phyloP scores from a whole-genome alignment of 2,888 invertebrate species.

The Ceramica pisi region DNA sequence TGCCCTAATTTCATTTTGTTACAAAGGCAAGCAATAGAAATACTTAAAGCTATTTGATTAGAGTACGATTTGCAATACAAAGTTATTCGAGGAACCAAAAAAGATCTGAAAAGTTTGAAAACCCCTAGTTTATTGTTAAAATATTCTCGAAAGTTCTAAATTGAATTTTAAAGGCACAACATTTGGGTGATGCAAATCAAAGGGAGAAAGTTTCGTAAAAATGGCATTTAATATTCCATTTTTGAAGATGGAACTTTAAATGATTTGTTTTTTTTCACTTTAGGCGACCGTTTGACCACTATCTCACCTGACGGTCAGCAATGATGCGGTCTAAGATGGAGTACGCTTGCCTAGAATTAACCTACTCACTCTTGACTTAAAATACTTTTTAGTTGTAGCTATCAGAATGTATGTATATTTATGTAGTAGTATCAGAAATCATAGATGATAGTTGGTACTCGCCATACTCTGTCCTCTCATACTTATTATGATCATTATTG shows the following conservation, averaged over 20 bases:
- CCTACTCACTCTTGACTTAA: no score
- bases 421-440: no score
- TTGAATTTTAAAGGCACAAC: conserved; percentile 44
- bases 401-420: no score
- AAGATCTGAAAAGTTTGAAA: conserved; percentile 33
- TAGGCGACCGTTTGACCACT: no score
- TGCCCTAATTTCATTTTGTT: background rate
- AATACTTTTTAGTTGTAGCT: no score
- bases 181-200: conserved; percentile 53
- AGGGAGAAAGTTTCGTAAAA: conserved; percentile 43
- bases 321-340: no score
- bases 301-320: no score
- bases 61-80: background rate
- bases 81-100: conserved; percentile 17
- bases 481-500: no score
- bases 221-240: conserved; percentile 23
- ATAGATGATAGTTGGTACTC: no score
- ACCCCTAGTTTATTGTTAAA: conserved; percentile 43
- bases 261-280: no score
- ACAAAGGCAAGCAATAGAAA: background rate
- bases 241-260: background rate
- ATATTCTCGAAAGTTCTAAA: conserved; percentile 49
- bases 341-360: no score
- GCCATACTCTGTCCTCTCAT: no score
- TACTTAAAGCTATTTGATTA: background rate